Conservation (phyloP, 2,797 vertebrate genomes). For the Leptatherina wallacei region DNA sequence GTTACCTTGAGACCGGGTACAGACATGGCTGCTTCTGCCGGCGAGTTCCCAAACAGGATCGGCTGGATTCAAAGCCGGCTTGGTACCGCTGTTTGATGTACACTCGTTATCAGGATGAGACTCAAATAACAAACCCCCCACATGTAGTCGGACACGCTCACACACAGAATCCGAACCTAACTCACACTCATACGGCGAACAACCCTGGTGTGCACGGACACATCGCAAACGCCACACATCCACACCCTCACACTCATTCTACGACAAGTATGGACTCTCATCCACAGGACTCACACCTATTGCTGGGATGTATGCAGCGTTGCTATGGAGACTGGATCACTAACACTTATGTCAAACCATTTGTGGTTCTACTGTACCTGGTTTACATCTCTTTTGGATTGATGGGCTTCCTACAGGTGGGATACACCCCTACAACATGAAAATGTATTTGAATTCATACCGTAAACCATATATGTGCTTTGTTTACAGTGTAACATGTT, state of each 20-base stretch:
- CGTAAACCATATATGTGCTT: not conserved
- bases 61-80: slow-evolving; percentile 92
- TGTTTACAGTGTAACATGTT: slow-evolving; percentile 4
- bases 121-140: slow-evolving; percentile 44
- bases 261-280: slow-evolving; percentile 85
- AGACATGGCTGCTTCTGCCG: slow-evolving; percentile 97
- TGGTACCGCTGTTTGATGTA: slow-evolving; percentile 98
- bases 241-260: slow-evolving; percentile 44
- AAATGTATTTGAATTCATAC: not conserved
- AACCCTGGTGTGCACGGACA: slow-evolving; percentile 35
- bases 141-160: slow-evolving; percentile 36
- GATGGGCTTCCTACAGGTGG: slow-evolving; percentile 98
- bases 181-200: slow-evolving; percentile 39
- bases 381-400: slow-evolving; percentile 99
- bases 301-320: slow-evolving; percentile 95
- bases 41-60: slow-evolving; percentile 87
- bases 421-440: not conserved
- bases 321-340: slow-evolving; percentile 99
- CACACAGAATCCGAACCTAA: slow-evolving; percentile 36
- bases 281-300: slow-evolving; percentile 93
- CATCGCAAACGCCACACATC: slow-evolving; percentile 48
- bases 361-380: slow-evolving; percentile 98
- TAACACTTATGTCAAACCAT: slow-evolving; percentile 99
- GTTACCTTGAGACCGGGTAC: slow-evolving; percentile 98
- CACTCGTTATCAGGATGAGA: slow-evolving; percentile 93